phyloP scores from a whole-genome alignment of 2,888 invertebrate species.

The Lypha dubia region DNA sequence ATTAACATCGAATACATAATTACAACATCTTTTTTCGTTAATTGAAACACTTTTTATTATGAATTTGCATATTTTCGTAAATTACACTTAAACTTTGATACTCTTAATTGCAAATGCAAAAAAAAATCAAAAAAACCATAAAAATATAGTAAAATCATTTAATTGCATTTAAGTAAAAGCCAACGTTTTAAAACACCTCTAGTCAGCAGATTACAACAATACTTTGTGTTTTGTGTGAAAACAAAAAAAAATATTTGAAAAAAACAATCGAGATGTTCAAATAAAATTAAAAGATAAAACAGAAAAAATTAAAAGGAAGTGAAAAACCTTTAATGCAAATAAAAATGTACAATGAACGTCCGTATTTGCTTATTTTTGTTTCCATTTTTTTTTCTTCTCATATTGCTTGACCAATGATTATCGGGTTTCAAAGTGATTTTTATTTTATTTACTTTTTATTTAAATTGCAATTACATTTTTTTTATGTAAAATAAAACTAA shows the following conservation, averaged over 20 bases:
- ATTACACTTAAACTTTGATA: slow-evolving; percentile 3
- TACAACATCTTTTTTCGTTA: too few species aligned
- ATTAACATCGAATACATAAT: not conserved
- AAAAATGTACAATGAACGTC: slow-evolving; percentile 1
- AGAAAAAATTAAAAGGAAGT: slow-evolving; percentile 23
- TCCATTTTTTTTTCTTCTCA: not conserved
- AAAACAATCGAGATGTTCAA: slow-evolving; percentile 33
- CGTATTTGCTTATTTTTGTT: slow-evolving; percentile 4
- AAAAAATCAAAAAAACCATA: not conserved
- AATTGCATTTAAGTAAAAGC: slow-evolving; percentile 24
- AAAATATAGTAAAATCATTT: slow-evolving; percentile 6
- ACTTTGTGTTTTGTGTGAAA: not conserved
- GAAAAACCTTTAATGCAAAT: slow-evolving; percentile 1
- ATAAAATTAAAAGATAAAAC: slow-evolving; percentile 43
- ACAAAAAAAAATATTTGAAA: not conserved
- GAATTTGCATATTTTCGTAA: not conserved
- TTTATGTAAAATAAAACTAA: not conserved
- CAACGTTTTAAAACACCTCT: slow-evolving; percentile 14
- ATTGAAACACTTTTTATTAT: not conserved
- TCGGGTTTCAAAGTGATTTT: slow-evolving; percentile 41
- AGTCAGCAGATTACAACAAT: slow-evolving; percentile 35
- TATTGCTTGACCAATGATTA: slow-evolving; percentile 17
- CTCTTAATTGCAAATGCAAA: too few species aligned
- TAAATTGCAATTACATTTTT: slow-evolving; percentile 15
- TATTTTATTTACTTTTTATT: slow-evolving; percentile 19